Conservation (phyloP, 2,888 invertebrate species). For the Yponomeuta plumbellus region DNA sequence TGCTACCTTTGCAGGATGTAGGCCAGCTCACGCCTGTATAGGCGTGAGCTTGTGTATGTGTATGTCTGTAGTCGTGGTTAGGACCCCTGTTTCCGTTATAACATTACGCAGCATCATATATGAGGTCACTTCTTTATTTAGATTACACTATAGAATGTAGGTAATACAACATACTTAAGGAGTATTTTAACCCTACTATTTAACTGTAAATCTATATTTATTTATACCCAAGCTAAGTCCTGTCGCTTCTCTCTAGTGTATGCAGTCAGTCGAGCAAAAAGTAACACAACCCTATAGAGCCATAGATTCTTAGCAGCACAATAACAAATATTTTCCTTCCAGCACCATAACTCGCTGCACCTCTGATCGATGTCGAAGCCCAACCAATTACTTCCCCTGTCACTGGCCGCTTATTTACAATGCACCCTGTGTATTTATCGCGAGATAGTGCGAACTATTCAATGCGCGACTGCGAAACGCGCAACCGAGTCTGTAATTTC, state of each 20-base stretch:
- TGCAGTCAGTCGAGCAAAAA: not conserved
- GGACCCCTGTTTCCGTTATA: too few species aligned
- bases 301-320: not conserved
- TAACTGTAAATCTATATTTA: too few species aligned
- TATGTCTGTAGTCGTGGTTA: too few species aligned
- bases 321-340: constrained; percentile 27
- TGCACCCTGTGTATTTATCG: constrained; percentile 53
- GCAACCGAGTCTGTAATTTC: constrained; percentile 35
- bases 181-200: too few species aligned
- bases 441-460: constrained; percentile 48
- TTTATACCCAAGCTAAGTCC: too few species aligned
- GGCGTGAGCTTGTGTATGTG: too few species aligned
- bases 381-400: constrained; percentile 61
- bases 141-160: too few species aligned
- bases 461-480: constrained; percentile 38
- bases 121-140: too few species aligned
- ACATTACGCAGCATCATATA: too few species aligned
- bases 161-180: too few species aligned
- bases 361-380: constrained; percentile 48
- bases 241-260: not conserved
- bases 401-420: constrained; percentile 59
- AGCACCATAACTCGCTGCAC: constrained; percentile 35
- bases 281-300: not conserved
- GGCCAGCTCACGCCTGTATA: too few species aligned
- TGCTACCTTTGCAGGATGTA: too few species aligned